Percentiles rank a stretch among this genome's conserved stretches.
Evolutionary conservation across 2,113 vertebrate genomes (phyloP).

Genomic region (Tetrax tetrax): DNA sequence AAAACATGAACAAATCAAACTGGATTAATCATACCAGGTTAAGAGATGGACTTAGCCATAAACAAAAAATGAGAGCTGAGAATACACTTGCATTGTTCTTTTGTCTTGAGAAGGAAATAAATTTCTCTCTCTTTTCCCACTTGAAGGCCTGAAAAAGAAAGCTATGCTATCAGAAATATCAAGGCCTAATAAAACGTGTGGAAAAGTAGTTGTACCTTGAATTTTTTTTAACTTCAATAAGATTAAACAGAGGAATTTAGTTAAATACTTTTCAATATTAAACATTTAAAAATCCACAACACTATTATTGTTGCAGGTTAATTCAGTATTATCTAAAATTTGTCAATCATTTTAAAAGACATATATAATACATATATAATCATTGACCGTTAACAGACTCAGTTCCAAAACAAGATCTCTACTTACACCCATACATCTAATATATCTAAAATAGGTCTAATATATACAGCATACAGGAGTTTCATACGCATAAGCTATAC

Average conservation of each 20-base stretch:
- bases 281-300: neutral
- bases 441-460: neutral
- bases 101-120: constrained; percentile 22
- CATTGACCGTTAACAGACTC: neutral
- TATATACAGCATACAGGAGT: neutral
- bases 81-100: neutral
- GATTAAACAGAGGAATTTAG: neutral
- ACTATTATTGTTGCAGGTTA: neutral
- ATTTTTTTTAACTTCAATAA: neutral
- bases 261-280: neutral
- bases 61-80: constrained; percentile 9
- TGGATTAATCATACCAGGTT: neutral
- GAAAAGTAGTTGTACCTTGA: neutral
- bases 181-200: neutral
- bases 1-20: neutral
- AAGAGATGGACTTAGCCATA: neutral
- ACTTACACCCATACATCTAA: neutral
- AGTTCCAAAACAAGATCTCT: neutral
- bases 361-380: neutral
- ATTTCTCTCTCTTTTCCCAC: neutral
- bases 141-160: constrained; percentile 15
- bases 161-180: neutral
- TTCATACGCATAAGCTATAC: neutral
- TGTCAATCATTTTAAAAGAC: neutral
- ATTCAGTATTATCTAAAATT: neutral